Percentiles rank a stretch among this genome's conserved stretches.
phyloP scores from a whole-genome alignment of 2,113 vertebrate species.

The Lagenorhynchus albirostris region DNA sequence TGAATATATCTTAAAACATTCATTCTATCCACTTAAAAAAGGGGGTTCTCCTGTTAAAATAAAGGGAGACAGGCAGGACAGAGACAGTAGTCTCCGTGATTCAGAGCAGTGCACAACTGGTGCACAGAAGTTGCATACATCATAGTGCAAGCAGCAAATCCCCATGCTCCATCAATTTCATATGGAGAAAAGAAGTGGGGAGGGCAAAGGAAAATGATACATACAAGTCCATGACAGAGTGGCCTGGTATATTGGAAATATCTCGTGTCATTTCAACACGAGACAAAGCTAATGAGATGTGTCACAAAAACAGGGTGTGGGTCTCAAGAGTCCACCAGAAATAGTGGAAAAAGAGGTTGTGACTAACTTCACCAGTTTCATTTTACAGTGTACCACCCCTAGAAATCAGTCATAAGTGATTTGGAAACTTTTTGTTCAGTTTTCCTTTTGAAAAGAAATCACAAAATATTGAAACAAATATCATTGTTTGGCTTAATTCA shows the following conservation, averaged over 20 bases:
- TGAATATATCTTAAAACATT: constrained; percentile 42
- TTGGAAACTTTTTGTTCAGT: background rate
- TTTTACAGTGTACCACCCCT: background rate
- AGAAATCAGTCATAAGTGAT: background rate
- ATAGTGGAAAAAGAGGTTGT: constrained; percentile 33
- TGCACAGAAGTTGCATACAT: constrained; percentile 41
- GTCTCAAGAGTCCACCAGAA: constrained; percentile 53
- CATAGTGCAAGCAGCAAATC: constrained; percentile 63
- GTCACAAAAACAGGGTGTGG: background rate
- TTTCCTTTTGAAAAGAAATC: constrained; percentile 36
- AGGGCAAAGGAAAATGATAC: constrained; percentile 61
- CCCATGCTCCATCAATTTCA: constrained; percentile 51
- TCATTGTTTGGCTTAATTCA: constrained; percentile 80
- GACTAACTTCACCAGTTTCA: constrained; percentile 27
- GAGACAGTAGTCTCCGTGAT: background rate
- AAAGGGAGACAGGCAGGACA: background rate
- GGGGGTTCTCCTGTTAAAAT: background rate
- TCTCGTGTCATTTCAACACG: background rate
- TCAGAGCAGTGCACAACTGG: background rate
- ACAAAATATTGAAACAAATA: constrained; percentile 74
- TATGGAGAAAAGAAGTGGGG: constrained; percentile 65
- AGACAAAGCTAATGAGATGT: constrained; percentile 24
- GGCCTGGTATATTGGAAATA: background rate
- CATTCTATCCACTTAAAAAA: constrained; percentile 34
- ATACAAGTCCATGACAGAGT: background rate